These are phyloP conservation scores for Drosophila anomelani DNA, from an alignment of 2,888 invertebrate genomes.

Conservation along the genomic window DNA sequence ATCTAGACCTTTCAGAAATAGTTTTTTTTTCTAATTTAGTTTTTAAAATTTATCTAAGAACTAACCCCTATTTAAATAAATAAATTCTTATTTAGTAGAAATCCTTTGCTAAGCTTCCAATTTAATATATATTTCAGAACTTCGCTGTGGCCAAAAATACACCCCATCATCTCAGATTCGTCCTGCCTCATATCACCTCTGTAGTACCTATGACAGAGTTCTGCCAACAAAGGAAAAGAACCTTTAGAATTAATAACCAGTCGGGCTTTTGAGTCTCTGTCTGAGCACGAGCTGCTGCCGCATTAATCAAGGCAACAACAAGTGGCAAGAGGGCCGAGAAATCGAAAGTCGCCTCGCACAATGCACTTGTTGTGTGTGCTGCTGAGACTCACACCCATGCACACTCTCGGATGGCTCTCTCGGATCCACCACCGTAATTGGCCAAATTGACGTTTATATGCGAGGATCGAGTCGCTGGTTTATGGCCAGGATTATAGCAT, in stretches of 20 bases:
- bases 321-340: conserved; percentile 67
- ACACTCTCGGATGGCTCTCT: conserved; percentile 2
- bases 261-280: conserved; percentile 28
- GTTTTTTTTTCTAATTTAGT: not conserved
- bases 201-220: conserved; percentile 4
- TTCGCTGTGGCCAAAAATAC: not conserved
- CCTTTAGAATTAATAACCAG: conserved; percentile 73
- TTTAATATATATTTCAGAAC: not conserved
- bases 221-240: conserved; percentile 35
- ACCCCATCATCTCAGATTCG: not conserved
- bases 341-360: conserved; percentile 65
- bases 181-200: conserved; percentile 4
- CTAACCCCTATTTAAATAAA: no score
- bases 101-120: not conserved
- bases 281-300: conserved; percentile 67
- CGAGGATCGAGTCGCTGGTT: conserved; percentile 45
- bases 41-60: not conserved
- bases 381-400: conserved; percentile 10
- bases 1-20: not conserved
- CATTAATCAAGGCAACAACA: conserved; percentile 74
- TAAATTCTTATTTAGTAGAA: not conserved
- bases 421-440: conserved; percentile 63
- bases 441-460: conserved; percentile 79
- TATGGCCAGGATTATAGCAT: conserved; percentile 71
- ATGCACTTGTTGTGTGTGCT: conserved; percentile 64